Conservation (phyloP, 1,140 invertebrate genomes). For the Neodiprion lecontei region DNA sequence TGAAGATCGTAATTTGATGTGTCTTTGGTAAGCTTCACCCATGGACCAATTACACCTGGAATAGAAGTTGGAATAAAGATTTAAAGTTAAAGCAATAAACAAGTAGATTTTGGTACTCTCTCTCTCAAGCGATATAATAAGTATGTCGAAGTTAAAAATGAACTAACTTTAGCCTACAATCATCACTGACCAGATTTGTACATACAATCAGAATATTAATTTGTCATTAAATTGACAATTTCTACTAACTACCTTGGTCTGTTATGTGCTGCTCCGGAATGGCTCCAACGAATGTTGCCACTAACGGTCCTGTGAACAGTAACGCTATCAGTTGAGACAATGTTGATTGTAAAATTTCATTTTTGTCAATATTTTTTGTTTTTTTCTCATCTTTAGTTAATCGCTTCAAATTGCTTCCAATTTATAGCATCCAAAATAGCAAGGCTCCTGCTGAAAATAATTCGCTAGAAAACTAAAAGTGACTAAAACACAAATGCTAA, state of each 20-base stretch:
- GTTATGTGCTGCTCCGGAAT: slow-evolving; percentile 49
- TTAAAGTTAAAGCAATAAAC: background rate
- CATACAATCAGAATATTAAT: background rate
- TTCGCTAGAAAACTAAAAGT: too few relatives aligned
- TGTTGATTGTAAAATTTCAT: too few relatives aligned
- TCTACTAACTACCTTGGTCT: slow-evolving; percentile 52
- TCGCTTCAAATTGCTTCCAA: too few relatives aligned
- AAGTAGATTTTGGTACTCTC: background rate
- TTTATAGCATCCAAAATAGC: too few relatives aligned
- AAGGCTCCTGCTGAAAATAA: too few relatives aligned
- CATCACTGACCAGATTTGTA: too few relatives aligned
- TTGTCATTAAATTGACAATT: slow-evolving; percentile 10
- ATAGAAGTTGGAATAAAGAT: background rate
- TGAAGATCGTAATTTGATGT: slow-evolving; percentile 48
- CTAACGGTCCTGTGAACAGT: slow-evolving; percentile 39
- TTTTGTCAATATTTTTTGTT: too few relatives aligned
- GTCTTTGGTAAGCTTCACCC: slow-evolving; percentile 46
- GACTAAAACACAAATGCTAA: too few relatives aligned
- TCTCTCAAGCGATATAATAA: too few relatives aligned
- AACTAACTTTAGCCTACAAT: too few relatives aligned
- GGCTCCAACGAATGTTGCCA: slow-evolving; percentile 51
- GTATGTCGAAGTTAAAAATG: too few relatives aligned
- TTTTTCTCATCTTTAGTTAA: too few relatives aligned
- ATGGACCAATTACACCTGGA: slow-evolving; percentile 52
- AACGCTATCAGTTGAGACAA: background rate